These are phyloP conservation scores for Mastacembelus armatus DNA, from an alignment of 2,797 vertebrate genomes.

Conservation along the genomic window DNA sequence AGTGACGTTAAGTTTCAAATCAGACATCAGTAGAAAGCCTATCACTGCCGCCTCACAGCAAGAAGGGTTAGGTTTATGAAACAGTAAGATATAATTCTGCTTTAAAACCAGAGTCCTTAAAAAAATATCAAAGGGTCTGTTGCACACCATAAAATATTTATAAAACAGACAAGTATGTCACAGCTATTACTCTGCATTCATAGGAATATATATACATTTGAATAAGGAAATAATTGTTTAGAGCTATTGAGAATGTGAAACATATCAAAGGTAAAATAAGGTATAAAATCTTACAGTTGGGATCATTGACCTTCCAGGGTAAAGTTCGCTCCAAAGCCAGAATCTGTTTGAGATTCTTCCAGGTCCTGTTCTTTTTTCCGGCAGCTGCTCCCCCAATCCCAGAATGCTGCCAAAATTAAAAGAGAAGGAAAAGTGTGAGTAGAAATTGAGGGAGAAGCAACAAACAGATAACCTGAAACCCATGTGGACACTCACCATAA, in stretches of 20 bases:
- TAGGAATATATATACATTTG: not conserved
- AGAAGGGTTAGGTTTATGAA: not conserved
- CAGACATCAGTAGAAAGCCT: not conserved
- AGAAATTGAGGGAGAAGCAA: not conserved
- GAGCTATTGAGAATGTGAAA: not conserved
- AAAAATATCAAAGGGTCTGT: too few relatives aligned
- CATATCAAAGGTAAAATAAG: not conserved
- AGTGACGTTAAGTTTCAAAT: not conserved
- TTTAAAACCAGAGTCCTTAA: too few relatives aligned
- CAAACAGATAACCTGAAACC: not conserved
- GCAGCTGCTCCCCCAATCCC: constrained; percentile 96
- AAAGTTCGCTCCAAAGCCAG: constrained; percentile 93
- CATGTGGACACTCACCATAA: constrained; percentile 85
- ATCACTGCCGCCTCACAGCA: too few relatives aligned
- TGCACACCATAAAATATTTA: too few relatives aligned
- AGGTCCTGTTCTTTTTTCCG: constrained; percentile 98
- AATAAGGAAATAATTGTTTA: constrained; percentile 1
- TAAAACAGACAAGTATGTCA: too few relatives aligned
- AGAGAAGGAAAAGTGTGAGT: not conserved
- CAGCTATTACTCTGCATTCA: not conserved
- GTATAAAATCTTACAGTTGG: constrained; percentile 89
- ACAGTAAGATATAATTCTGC: not conserved
- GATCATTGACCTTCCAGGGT: constrained; percentile 96
- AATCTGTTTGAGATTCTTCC: constrained; percentile 99
- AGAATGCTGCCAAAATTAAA: constrained; percentile 87